These are phyloP conservation scores for Harpagifer antarcticus DNA, from an alignment of 2,797 vertebrate species.

Conservation along the genomic window DNA sequence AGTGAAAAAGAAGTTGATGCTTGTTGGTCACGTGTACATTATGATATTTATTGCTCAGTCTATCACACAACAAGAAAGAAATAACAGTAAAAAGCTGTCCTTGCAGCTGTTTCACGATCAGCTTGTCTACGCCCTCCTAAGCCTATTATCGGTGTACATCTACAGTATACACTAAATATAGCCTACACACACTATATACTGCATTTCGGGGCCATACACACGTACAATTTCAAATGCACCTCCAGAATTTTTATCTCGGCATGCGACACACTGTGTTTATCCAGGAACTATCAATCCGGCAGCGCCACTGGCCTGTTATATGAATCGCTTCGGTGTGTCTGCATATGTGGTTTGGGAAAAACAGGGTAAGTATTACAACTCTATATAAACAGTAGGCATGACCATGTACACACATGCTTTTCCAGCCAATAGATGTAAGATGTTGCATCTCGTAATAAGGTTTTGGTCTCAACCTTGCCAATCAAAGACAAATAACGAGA, in stretches of 20 bases:
- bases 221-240: conserved; percentile 50
- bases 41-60: conserved; percentile 87
- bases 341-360: conserved; percentile 45
- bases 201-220: conserved; percentile 63
- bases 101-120: conserved; percentile 58
- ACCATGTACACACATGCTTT: conserved; percentile 63
- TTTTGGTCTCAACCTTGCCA: conserved; percentile 49
- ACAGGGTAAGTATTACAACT: conserved; percentile 45
- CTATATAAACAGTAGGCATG: conserved; percentile 52
- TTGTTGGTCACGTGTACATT: conserved; percentile 64
- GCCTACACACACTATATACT: conserved; percentile 59
- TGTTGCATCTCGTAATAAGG: conserved; percentile 62
- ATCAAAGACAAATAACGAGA: conserved; percentile 69
- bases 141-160: conserved; percentile 56
- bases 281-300: conserved; percentile 51
- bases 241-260: conserved; percentile 41
- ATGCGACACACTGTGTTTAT: conserved; percentile 61
- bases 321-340: conserved; percentile 30
- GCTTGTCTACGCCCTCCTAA: conserved; percentile 36
- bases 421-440: conserved; percentile 65
- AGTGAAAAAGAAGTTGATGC: conserved; percentile 65
- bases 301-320: conserved; percentile 32
- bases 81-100: conserved; percentile 56
- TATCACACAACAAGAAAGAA: conserved; percentile 69
- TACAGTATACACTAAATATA: conserved; percentile 56